phyloP scores from a whole-genome alignment of 23 tunicate genomes.

The Pegea sp. region DNA sequence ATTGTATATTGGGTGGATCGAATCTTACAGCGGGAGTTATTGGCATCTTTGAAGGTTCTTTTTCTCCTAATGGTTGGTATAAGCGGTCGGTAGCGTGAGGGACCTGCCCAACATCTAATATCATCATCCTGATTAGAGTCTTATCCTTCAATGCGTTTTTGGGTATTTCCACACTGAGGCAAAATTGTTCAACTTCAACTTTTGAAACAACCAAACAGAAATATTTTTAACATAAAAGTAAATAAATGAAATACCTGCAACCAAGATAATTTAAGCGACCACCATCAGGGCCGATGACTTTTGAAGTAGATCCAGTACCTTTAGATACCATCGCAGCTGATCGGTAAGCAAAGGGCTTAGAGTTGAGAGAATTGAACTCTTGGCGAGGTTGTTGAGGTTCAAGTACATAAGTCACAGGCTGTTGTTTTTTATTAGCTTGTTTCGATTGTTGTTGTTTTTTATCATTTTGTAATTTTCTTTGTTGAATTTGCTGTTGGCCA shows the following conservation, averaged over 20 bases:
- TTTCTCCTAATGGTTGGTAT: conserved; percentile 9
- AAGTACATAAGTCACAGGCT: too few species aligned
- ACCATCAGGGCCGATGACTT: conserved; percentile 56
- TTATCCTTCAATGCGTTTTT: conserved; percentile 55
- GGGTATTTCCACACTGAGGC: conserved; percentile 46
- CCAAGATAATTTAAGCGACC: conserved; percentile 32
- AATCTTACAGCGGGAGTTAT: conserved; percentile 55
- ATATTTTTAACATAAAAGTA: too few species aligned
- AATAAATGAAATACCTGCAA: too few species aligned
- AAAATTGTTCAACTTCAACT: neutral
- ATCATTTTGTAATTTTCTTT: too few species aligned
- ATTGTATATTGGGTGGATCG: conserved; percentile 24
- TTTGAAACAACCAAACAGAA: too few species aligned
- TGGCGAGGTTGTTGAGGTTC: too few species aligned
- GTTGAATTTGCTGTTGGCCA: too few species aligned
- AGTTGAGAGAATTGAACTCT: too few species aligned
- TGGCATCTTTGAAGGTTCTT: conserved; percentile 20
- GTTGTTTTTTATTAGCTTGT: too few species aligned
- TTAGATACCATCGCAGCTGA: conserved; percentile 15
- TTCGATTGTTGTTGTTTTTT: too few species aligned
- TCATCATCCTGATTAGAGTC: conserved; percentile 25
- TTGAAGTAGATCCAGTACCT: conserved; percentile 24
- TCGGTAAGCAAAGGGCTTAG: conserved; percentile 2
- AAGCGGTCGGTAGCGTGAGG: conserved; percentile 39
- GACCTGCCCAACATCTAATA: conserved; percentile 40